Evolutionary conservation across 2,888 invertebrate species (phyloP), one percentile per base, ranked within the genome.

Genomic region (Macrophya annulata): DNA sequence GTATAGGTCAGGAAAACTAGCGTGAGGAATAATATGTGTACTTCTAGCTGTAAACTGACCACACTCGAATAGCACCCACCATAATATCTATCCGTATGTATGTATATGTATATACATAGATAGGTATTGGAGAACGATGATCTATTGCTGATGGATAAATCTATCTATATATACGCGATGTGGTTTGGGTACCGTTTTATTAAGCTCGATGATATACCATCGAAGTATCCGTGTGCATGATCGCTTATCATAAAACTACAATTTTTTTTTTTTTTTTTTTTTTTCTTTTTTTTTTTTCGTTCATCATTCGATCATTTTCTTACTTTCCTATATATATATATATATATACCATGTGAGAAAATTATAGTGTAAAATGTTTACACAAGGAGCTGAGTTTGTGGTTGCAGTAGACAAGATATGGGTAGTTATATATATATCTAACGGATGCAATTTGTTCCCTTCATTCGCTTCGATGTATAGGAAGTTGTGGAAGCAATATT

Each of bases 131-230:
- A 17, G 55, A 51, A 55, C 55, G 55, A 55, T 55, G 55, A 55
- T 55, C 55, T 48, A 76, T 76, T 10, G 10, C 25, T 43, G 55
- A 55, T n/a, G 55, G 55, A 76, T 40, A 6, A 6, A 40, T 71
- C 40, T 40, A 37, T n/a, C 43, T 17, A 12, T 40, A 8, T 59
- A 31, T 1, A 82, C 43, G 87, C 88, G 89, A 90, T 92, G 92
- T 92, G 93, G 93, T 93, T 92, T 91, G 91, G 92, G 92, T 92
- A 91, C 92, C 92, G 92, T 93, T 93, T 90, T 55, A 84, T 79
- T 48, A 55, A 31, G 51, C 37, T n/a, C 31, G 74, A 76, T 84
- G 43, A 10, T 48, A 43, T 25, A 31, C 45, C 21, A 25, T 62
- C 62, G 62, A 10, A 74, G n/a, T 12, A 21, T 40, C 43, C 3